Percentiles rank a stretch among this genome's conserved stretches.
Conservation (phyloP, 2,888 invertebrate genomes). For the Platypus cylindrus region DNA sequence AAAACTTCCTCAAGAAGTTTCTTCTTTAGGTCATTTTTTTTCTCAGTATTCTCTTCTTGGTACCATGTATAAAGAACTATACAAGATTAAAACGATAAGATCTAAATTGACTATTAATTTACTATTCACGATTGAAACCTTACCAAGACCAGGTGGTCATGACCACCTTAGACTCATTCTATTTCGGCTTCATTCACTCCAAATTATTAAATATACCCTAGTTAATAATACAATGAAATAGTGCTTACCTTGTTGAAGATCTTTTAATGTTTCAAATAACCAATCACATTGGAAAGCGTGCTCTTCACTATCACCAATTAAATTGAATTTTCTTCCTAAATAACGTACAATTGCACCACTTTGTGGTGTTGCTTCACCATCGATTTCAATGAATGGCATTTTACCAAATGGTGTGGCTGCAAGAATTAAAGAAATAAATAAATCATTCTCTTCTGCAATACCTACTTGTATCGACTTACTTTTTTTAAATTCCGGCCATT, state of each 20-base stretch:
- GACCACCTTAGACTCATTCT: too few species aligned
- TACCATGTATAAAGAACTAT: too few species aligned
- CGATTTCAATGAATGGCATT: not conserved
- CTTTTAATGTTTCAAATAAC: constrained; percentile 1
- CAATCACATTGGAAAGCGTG: not conserved
- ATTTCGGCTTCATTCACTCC: too few species aligned
- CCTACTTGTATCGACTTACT: too few species aligned
- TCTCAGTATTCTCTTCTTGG: not conserved
- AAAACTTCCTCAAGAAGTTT: not conserved
- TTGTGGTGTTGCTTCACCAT: not conserved
- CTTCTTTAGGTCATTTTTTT: not conserved
- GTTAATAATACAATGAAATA: not conserved
- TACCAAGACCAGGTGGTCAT: too few species aligned
- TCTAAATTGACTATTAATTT: too few species aligned
- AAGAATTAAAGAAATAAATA: too few species aligned
- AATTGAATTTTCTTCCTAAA: constrained; percentile 1
- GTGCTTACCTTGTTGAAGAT: not conserved
- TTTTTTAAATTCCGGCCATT: constrained; percentile 6
- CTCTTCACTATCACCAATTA: not conserved
- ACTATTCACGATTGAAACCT: too few species aligned
- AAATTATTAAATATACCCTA: not conserved
- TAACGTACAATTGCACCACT: not conserved
- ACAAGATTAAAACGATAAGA: too few species aligned
- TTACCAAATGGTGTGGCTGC: not conserved
- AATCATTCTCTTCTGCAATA: too few species aligned